A percentile compares a stretch with the other conserved stretches of the same genome.
Evolutionary conservation across 2,113 vertebrate genomes (phyloP).

Genomic region (Nothocercus nigrocapillus): DNA sequence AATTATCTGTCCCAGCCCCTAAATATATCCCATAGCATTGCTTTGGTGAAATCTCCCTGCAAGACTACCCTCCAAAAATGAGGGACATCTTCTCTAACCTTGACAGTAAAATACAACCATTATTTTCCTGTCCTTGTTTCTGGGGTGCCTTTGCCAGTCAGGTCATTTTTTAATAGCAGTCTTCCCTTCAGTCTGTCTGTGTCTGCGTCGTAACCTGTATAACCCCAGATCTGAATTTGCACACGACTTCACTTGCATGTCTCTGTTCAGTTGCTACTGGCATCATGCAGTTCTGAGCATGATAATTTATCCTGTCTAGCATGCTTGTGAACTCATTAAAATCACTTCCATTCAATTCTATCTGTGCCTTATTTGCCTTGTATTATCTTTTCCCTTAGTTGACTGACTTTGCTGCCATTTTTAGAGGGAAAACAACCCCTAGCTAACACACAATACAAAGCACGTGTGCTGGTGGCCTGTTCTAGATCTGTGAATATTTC

Average conservation of each 20-base stretch:
- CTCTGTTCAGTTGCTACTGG: background rate
- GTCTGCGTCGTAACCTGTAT: background rate
- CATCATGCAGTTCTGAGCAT: background rate
- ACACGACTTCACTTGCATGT: background rate
- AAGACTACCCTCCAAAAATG: background rate
- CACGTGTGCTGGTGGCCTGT: background rate
- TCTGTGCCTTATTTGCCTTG: background rate
- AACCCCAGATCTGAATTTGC: background rate
- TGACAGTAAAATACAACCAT: too few relatives aligned
- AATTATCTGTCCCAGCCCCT: background rate
- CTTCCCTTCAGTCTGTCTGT: background rate
- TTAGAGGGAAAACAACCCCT: background rate
- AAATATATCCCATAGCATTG: background rate
- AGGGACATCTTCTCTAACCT: background rate
- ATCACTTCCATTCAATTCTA: background rate
- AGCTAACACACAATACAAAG: background rate
- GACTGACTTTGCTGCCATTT: background rate
- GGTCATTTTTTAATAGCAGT: background rate
- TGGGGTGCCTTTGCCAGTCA: background rate
- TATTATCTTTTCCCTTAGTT: background rate
- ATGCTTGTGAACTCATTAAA: background rate
- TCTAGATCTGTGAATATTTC: background rate
- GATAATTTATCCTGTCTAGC: background rate
- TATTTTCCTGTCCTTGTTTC: accelerated
- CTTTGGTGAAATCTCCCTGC: background rate